A percentile compares a stretch with the other conserved stretches of the same genome.
Conservation (phyloP, 1,140 invertebrate species). For the Hycleus phaleratus region DNA sequence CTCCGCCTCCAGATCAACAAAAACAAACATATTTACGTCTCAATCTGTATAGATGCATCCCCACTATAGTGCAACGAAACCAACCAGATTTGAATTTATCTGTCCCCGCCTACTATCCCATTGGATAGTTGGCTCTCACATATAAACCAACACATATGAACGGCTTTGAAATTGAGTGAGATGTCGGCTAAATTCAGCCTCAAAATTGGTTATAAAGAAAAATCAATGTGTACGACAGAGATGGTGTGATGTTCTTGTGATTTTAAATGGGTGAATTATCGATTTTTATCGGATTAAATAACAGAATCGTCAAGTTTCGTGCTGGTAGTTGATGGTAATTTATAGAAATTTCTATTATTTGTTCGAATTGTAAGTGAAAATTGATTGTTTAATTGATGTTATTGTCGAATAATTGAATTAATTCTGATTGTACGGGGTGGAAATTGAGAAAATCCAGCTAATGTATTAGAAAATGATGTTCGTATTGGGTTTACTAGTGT, state of each 20-base stretch:
- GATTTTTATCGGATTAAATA: too few species aligned
- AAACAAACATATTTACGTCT: conserved; percentile 38
- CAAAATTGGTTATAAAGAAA: background rate
- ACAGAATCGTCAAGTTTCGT: too few species aligned
- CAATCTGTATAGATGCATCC: conserved; percentile 27
- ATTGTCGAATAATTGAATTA: too few species aligned
- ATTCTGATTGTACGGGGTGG: too few species aligned
- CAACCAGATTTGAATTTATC: conserved; percentile 21
- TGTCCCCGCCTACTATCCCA: conserved; percentile 28
- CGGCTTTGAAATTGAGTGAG: conserved; percentile 24
- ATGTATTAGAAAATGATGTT: background rate
- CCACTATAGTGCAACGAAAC: conserved; percentile 16
- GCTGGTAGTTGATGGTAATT: too few species aligned
- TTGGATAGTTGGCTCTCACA: conserved; percentile 8
- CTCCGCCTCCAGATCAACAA: conserved; percentile 29
- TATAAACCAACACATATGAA: background rate
- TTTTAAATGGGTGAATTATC: too few species aligned
- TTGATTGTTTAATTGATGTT: too few species aligned
- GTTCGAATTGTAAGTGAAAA: too few species aligned
- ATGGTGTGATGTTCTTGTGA: background rate
- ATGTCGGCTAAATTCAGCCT: conserved; percentile 16
- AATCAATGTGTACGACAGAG: conserved; percentile 12
- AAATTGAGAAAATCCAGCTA: background rate
- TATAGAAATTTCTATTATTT: too few species aligned
- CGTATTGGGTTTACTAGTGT: background rate